phyloP scores from a whole-genome alignment of 1,140 invertebrate genomes.

The Colletes gigas region DNA sequence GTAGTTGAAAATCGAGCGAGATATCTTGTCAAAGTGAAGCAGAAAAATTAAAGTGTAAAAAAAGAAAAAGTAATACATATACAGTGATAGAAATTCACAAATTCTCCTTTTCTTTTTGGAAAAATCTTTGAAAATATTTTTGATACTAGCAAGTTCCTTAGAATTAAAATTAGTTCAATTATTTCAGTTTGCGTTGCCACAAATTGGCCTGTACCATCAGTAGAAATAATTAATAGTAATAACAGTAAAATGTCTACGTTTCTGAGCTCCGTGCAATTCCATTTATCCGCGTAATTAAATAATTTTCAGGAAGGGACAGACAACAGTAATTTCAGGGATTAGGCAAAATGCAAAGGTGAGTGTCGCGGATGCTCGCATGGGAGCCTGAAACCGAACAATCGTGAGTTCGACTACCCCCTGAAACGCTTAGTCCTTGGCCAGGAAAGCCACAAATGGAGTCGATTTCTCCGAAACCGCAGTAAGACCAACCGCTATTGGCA shows the following conservation, averaged over 20 bases:
- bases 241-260: background rate
- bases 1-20: too few species aligned
- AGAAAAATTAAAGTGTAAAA: too few species aligned
- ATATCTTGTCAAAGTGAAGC: too few species aligned
- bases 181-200: too few species aligned
- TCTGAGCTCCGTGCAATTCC: background rate
- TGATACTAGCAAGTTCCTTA: too few species aligned
- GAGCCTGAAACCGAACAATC: constrained; percentile 10
- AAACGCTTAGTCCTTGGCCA: background rate
- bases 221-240: too few species aligned
- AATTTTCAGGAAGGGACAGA: background rate
- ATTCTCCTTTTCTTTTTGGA: too few species aligned
- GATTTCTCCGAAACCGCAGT: constrained; percentile 26
- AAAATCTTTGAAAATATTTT: too few species aligned
- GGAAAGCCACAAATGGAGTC: constrained; percentile 20
- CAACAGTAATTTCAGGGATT: background rate
- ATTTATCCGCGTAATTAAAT: background rate
- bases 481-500: constrained; percentile 22
- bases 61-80: too few species aligned
- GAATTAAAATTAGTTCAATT: too few species aligned
- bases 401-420: background rate
- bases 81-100: too few species aligned
- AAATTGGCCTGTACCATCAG: too few species aligned
- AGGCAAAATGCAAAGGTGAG: background rate
- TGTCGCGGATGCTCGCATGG: background rate